A percentile compares a stretch with the other conserved stretches of the same genome.
Evolutionary conservation across 2,888 invertebrate species (phyloP).

Genomic region (Andricus curvator): DNA sequence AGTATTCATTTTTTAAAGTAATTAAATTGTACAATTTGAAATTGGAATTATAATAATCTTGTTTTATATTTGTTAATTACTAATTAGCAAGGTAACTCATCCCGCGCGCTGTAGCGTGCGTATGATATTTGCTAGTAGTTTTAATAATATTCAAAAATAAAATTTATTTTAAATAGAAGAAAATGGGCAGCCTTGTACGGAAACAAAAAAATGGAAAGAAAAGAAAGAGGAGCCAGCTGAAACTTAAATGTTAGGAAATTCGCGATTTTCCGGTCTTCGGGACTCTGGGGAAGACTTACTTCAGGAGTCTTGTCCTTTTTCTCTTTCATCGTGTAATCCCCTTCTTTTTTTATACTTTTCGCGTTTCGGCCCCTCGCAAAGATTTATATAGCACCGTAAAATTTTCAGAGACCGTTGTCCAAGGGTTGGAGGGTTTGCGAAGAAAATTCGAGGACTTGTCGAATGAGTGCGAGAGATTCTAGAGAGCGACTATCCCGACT

Average conservation of each 20-base stretch:
- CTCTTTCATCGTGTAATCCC: slow-evolving; percentile 6
- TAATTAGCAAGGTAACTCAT: too few species aligned
- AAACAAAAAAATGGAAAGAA: not conserved
- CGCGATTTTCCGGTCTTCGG: not conserved
- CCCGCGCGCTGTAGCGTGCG: too few species aligned
- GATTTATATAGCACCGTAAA: slow-evolving; percentile 18
- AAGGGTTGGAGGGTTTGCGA: not conserved
- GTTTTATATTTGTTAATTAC: too few species aligned
- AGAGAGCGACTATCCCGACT: slow-evolving; percentile 9
- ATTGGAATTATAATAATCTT: too few species aligned
- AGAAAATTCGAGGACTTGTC: slow-evolving; percentile 38
- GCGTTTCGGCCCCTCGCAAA: not conserved
- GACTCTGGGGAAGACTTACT: not conserved
- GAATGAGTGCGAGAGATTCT: slow-evolving; percentile 24
- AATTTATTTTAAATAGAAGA: too few species aligned
- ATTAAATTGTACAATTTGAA: too few species aligned
- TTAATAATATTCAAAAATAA: too few species aligned
- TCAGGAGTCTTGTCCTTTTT: not conserved
- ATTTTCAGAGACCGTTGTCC: slow-evolving; percentile 31
- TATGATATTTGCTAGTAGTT: too few species aligned
- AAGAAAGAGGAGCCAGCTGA: not conserved
- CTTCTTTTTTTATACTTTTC: slow-evolving; percentile 5
- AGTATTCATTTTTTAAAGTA: too few species aligned
- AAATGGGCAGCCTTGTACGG: not conserved
- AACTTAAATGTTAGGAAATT: slow-evolving; percentile 6